phyloP scores from a whole-genome alignment of 1,140 invertebrate species.

The Diuraphis noxia region DNA sequence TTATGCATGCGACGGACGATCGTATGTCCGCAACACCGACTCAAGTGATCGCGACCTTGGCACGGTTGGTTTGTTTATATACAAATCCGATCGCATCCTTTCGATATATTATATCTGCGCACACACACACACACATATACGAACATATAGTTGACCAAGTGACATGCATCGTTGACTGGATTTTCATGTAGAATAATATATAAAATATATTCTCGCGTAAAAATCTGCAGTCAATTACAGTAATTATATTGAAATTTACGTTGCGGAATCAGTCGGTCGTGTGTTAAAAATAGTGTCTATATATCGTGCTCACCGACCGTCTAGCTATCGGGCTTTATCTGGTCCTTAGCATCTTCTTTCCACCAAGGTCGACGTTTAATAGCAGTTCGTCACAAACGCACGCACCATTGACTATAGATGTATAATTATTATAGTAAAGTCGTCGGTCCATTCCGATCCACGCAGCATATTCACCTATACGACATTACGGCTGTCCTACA shows the following conservation, averaged over 20 bases:
- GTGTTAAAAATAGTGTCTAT: background rate
- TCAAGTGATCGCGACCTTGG: background rate
- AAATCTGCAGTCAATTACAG: background rate
- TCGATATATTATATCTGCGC: background rate
- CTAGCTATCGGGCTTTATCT: slow-evolving; percentile 19
- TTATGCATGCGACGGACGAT: background rate
- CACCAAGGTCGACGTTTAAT: background rate
- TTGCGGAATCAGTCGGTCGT: slow-evolving; percentile 10
- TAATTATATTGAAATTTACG: background rate
- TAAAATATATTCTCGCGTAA: background rate
- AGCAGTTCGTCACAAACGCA: background rate
- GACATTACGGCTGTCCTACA: background rate
- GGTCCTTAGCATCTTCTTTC: background rate
- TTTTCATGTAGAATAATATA: background rate
- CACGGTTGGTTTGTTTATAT: background rate
- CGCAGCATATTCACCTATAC: background rate
- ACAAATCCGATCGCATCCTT: slow-evolving; percentile 10
- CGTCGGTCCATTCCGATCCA: background rate
- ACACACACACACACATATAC: background rate
- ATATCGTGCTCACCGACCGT: slow-evolving; percentile 11
- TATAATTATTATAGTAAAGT: background rate
- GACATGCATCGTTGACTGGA: slow-evolving; percentile 4
- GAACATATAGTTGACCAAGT: background rate
- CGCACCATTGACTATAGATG: background rate
- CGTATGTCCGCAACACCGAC: background rate